Conservation (phyloP, 1,140 invertebrate genomes). For the Myzus persicae region DNA sequence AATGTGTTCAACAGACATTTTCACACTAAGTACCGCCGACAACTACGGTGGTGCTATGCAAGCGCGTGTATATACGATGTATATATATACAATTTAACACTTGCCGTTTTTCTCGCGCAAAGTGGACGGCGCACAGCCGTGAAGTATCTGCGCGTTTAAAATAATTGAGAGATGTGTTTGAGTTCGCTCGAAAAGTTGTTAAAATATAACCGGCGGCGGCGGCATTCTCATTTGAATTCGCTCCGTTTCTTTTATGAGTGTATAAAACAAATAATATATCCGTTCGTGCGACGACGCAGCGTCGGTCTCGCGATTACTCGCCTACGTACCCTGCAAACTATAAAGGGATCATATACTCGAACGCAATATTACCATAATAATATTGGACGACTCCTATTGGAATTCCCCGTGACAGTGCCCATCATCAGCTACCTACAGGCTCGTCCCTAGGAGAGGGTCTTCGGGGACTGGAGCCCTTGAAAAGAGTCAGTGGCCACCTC, state of each 20-base stretch:
- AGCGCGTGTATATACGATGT: neutral
- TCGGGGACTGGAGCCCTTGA: too few species aligned
- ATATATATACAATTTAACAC: neutral
- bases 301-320: too few species aligned
- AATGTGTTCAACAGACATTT: conserved; percentile 11
- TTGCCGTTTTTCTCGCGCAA: neutral
- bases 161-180: conserved; percentile 5
- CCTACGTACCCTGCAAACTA: too few species aligned
- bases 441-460: too few species aligned
- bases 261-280: neutral
- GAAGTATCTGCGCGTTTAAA: neutral
- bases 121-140: neutral
- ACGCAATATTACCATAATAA: too few species aligned
- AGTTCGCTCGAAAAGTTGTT: neutral
- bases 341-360: too few species aligned
- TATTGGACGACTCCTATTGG: too few species aligned
- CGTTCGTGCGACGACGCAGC: neutral
- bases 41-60: neutral
- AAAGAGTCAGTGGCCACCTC: too few species aligned
- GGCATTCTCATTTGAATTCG: neutral
- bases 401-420: too few species aligned
- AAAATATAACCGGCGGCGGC: neutral
- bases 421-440: too few species aligned
- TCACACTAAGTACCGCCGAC: conserved; percentile 21
- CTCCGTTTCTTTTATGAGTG: neutral